phyloP scores from a whole-genome alignment of 2,113 vertebrate species.

The Pitta sordida region DNA sequence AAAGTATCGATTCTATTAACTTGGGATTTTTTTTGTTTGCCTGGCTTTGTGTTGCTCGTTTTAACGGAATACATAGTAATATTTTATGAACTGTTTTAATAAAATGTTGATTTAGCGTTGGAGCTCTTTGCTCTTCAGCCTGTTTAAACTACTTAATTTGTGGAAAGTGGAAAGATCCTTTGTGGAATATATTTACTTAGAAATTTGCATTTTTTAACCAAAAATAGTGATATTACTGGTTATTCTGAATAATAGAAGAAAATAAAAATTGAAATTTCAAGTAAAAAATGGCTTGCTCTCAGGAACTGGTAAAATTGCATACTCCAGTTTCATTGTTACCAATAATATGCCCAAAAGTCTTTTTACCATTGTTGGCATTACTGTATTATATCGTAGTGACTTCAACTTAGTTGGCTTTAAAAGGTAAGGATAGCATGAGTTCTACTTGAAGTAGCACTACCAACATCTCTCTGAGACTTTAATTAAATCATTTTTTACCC shows the following conservation, averaged over 20 bases:
- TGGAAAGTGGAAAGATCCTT: neutral
- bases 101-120: neutral
- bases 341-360: neutral
- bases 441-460: neutral
- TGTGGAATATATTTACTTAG: neutral
- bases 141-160: constrained; percentile 16
- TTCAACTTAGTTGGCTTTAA: neutral
- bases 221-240: neutral
- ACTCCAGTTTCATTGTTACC: neutral
- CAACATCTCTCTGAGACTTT: neutral
- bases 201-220: neutral
- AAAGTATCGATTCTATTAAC: accelerated
- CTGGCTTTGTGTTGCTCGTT: neutral
- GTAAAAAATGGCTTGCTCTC: neutral
- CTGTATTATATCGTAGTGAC: neutral
- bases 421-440: neutral
- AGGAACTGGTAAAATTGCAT: neutral
- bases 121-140: constrained; percentile 65
- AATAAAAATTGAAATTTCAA: neutral
- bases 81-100: neutral
- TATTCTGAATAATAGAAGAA: neutral
- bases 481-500: neutral
- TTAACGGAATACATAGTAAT: neutral
- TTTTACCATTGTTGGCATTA: neutral
- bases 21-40: neutral